Conservation (phyloP, 2,113 vertebrate species). For the Falcunculus frontatus region DNA sequence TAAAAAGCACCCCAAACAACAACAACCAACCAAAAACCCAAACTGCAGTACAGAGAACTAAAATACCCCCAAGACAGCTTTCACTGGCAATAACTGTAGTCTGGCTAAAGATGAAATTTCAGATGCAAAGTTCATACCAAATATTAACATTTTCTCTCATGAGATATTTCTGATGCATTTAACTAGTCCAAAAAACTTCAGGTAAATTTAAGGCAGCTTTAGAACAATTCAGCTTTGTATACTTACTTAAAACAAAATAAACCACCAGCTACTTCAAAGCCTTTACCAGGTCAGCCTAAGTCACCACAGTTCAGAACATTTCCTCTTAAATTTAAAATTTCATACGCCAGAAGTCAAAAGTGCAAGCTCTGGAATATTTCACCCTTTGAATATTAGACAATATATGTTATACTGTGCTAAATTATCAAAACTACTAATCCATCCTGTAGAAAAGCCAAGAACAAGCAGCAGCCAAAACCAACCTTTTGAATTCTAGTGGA, state of each 20-base stretch:
- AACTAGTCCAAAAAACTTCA: not conserved
- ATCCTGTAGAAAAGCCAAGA: not conserved
- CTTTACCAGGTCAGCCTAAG: not conserved
- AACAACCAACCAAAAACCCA: not conserved
- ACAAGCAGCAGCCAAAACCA: not conserved
- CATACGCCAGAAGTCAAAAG: slow-evolving; percentile 4
- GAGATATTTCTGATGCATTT: not conserved
- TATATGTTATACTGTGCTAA: not conserved
- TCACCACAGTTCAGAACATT: not conserved
- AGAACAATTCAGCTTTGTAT: not conserved
- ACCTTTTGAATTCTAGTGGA: not conserved
- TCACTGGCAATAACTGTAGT: not conserved
- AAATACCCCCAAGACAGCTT: not conserved
- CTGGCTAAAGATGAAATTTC: not conserved
- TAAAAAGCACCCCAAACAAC: not conserved
- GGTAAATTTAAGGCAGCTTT: not conserved
- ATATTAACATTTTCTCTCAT: not conserved
- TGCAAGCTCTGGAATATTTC: slow-evolving; percentile 19
- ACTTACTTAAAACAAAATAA: not conserved
- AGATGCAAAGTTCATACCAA: not conserved
- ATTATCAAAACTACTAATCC: slow-evolving; percentile 19
- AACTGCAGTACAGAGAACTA: not conserved
- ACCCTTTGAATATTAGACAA: not conserved
- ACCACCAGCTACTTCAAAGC: not conserved
- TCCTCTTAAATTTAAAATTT: slow-evolving; percentile 21